phyloP scores from a whole-genome alignment of 1,140 invertebrate species.

The Platyscapa corneri region DNA sequence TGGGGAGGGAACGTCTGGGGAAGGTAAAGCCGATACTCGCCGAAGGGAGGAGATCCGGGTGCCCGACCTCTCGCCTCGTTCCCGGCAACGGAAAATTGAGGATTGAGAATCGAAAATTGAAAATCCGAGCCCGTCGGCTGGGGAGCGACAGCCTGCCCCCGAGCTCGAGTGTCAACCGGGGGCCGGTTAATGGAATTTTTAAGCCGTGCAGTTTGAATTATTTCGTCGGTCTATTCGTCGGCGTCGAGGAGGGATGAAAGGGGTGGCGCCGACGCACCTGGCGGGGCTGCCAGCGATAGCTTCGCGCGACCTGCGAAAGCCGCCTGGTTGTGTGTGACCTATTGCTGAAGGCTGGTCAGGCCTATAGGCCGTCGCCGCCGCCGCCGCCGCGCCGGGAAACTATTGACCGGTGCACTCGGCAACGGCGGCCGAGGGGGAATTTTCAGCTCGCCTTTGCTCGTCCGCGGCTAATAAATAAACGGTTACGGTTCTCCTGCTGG shows the following conservation, averaged over 20 bases:
- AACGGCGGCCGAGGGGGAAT: neutral
- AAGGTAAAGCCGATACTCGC: too few relatives aligned
- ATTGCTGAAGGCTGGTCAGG: neutral
- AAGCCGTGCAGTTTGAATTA: neutral
- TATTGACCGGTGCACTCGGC: constrained; percentile 13
- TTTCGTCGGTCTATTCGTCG: neutral
- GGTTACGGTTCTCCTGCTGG: too few relatives aligned
- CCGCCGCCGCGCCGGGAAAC: neutral
- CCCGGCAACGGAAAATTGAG: neutral
- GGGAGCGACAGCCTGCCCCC: too few relatives aligned
- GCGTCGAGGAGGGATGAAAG: too few relatives aligned
- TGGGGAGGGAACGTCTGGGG: too few relatives aligned
- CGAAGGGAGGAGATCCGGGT: neutral
- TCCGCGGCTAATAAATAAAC: neutral
- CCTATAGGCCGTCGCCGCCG: neutral
- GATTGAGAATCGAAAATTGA: neutral
- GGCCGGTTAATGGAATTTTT: constrained; percentile 2
- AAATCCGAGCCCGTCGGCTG: neutral
- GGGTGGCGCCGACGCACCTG: neutral
- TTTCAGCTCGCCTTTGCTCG: neutral
- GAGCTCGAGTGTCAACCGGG: too few relatives aligned
- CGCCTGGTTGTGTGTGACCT: neutral
- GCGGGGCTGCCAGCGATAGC: neutral
- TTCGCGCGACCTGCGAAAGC: neutral
- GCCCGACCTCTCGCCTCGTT: too few relatives aligned